phyloP scores from a whole-genome alignment of 2,888 invertebrate species.

The Pecten maximus region DNA sequence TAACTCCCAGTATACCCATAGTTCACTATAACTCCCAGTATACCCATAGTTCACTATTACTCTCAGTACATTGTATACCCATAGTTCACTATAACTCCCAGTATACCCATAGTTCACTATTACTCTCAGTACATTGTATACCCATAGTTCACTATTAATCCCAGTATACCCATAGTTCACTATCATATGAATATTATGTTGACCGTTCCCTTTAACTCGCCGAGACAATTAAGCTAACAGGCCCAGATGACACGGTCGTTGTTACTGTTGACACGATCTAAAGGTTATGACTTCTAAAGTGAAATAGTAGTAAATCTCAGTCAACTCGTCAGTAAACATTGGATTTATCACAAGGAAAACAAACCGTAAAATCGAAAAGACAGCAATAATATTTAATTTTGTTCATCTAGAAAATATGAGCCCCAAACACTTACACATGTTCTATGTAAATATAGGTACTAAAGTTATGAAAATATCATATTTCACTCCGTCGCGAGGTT shows the following conservation, averaged over 20 bases:
- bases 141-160: too few relatives aligned
- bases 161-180: too few relatives aligned
- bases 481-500: background rate
- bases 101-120: too few relatives aligned
- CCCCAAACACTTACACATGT: background rate
- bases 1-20: too few relatives aligned
- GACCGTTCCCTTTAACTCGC: background rate
- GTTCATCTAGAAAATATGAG: background rate
- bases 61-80: too few relatives aligned
- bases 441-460: background rate
- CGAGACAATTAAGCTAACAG: background rate
- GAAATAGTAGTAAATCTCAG: background rate
- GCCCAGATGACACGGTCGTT: background rate
- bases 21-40: too few relatives aligned
- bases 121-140: too few relatives aligned
- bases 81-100: too few relatives aligned
- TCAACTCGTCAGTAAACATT: background rate
- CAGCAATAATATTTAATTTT: background rate
- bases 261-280: background rate
- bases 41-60: too few relatives aligned
- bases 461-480: background rate
- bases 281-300: background rate
- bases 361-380: background rate
- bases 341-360: constrained; percentile 6
- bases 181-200: too few relatives aligned